Evolutionary conservation across 2,888 invertebrate genomes (phyloP), one percentile per base, ranked within the genome.

Genomic region (Callinectes sapidus): DNA sequence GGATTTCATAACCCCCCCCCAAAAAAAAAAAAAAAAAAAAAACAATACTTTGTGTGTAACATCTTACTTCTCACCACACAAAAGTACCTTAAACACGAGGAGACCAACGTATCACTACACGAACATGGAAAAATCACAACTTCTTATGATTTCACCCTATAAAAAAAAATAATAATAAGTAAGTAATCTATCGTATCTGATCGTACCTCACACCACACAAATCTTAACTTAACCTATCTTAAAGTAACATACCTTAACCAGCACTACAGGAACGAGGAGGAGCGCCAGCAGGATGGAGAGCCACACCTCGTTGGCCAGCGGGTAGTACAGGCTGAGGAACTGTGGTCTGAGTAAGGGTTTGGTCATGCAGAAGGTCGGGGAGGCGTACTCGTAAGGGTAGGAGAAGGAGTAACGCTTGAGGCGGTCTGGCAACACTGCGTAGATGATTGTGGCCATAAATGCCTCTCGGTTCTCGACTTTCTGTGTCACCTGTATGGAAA

Each of bases 241-340:
- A n/a, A n/a, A n/a, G n/a, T n/a, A n/a, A 88, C 89, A n/a, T 23
- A 91, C 92, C 81, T 81, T 28, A 1, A 81, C 32, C 54, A 87
- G 32, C 23, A 66, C 28, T 6, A 48, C 28, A 23, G 92, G 92
- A 8, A 93, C 87, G 23, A 93, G 39, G 3, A 93, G 6, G 6
- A 93, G 42, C n/a, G 81, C 81, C 39, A 87, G 88, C 48, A 93
- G 55, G 39, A 48, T 66, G 48, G 81, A 90, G 48, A 86, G 48
- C 93, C 93, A 93, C 54, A 93, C 92, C 35, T 39, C 81, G 35
- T 90, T 61, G 1, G 88, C 39, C 48, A 93, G 85, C 10, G 93
- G 93, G 86, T 90, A 86, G 91, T 93, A 93, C 42, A 93, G 92
- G 16, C 92, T 90, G 87, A 87, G 92, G 42, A 89, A 93, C 86